Conservation (phyloP, 1,140 invertebrate genomes). For the Drosophila sulfurigaster region DNA sequence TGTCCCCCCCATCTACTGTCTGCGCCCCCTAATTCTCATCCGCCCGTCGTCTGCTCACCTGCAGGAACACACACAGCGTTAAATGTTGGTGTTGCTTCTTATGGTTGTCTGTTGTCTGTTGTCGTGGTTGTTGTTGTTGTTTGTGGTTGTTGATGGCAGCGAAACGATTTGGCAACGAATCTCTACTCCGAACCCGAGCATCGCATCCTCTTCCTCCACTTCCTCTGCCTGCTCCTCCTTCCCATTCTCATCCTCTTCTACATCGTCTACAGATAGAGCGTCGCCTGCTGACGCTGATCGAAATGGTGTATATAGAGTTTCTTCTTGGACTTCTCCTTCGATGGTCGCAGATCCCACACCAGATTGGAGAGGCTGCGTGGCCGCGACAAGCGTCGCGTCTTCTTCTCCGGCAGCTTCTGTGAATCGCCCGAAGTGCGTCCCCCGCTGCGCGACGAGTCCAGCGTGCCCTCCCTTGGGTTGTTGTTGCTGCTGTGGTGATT, state of each 20-base stretch:
- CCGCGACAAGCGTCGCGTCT: conserved; percentile 90
- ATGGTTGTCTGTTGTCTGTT: conserved; percentile 49
- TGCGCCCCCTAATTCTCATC: neutral
- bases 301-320: conserved; percentile 85
- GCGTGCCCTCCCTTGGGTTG: conserved; percentile 88
- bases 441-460: conserved; percentile 95
- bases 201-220: conserved; percentile 10
- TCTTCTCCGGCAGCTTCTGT: conserved; percentile 91
- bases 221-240: neutral
- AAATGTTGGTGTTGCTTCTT: conserved; percentile 62
- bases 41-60: conserved; percentile 56
- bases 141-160: conserved; percentile 73
- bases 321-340: conserved; percentile 87
- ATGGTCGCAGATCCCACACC: conserved; percentile 91
- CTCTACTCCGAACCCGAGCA: conserved; percentile 41
- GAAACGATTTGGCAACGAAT: conserved; percentile 78
- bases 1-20: neutral
- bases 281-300: conserved; percentile 84
- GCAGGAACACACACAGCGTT: conserved; percentile 80
- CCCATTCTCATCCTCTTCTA: neutral
- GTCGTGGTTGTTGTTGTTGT: conserved; percentile 50
- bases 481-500: conserved; percentile 79
- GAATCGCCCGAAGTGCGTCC: conserved; percentile 94
- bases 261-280: conserved; percentile 78
- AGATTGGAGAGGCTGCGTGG: conserved; percentile 94